Conservation (phyloP, 2,888 invertebrate genomes). For the Galerucella pusilla region DNA sequence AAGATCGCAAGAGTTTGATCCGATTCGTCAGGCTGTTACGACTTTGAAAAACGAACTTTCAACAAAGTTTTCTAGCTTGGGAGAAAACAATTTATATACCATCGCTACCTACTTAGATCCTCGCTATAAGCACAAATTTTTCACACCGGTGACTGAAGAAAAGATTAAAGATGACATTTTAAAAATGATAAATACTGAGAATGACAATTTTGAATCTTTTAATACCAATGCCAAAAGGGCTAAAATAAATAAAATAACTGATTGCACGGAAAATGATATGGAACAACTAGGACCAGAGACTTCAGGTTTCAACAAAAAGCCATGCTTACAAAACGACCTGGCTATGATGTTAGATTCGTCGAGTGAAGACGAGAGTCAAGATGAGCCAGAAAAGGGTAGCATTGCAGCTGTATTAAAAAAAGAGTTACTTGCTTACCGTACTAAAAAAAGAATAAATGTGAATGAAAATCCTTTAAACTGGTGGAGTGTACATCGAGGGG, state of each 20-base stretch:
- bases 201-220: constrained; percentile 15
- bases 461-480: constrained; percentile 17
- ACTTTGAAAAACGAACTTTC: constrained; percentile 49
- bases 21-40: constrained; percentile 25
- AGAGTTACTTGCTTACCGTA: constrained; percentile 18
- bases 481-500: too few species aligned
- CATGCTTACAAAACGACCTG: constrained; percentile 20
- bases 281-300: constrained; percentile 6
- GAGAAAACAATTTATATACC: constrained; percentile 49
- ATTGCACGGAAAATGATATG: constrained; percentile 15
- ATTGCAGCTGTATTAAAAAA: constrained; percentile 13
- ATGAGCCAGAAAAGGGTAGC: too few species aligned
- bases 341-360: constrained; percentile 14
- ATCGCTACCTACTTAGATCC: constrained; percentile 52
- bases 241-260: constrained; percentile 7
- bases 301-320: constrained; percentile 9
- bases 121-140: constrained; percentile 52
- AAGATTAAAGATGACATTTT: constrained; percentile 44
- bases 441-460: constrained; percentile 10
- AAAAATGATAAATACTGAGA: constrained; percentile 19
- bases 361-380: constrained; percentile 27
- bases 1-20: constrained; percentile 28
- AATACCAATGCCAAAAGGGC: constrained; percentile 5
- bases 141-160: constrained; percentile 47
- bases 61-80: constrained; percentile 48